A percentile compares a stretch with the other conserved stretches of the same genome.
Conservation (phyloP, 2,797 vertebrate genomes). For the Tokudaia tokunoshimensis region DNA sequence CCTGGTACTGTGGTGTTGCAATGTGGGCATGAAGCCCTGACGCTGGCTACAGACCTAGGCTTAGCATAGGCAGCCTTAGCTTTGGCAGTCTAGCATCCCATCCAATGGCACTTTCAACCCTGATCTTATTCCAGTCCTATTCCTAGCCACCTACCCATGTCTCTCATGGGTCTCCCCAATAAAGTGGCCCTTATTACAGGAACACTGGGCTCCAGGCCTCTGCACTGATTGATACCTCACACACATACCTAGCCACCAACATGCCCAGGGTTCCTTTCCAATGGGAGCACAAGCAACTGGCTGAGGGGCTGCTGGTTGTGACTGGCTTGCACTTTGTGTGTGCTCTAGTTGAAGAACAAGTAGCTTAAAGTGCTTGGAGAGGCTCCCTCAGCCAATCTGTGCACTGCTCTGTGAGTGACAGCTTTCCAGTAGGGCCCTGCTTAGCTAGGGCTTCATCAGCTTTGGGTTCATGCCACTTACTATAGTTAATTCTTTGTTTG, state of each 20-base stretch:
- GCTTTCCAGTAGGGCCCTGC: not conserved
- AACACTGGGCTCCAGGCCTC: not conserved
- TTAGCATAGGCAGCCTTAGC: not conserved
- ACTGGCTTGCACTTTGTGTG: not conserved
- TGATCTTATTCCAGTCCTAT: not conserved
- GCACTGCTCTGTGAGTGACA: not conserved
- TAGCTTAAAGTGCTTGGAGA: not conserved
- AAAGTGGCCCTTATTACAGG: not conserved
- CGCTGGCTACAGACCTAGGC: not conserved
- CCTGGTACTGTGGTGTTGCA: no score
- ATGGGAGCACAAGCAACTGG: no score
- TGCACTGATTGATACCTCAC: no score
- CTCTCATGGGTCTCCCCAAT: not conserved
- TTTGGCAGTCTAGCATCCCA: not conserved
- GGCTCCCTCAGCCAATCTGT: not conserved
- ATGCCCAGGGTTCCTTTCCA: not conserved
- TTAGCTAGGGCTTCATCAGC: not conserved
- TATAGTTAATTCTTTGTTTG: not conserved
- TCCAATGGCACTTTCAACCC: not conserved
- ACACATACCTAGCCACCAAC: not conserved
- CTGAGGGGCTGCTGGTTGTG: not conserved
- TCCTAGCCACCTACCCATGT: not conserved
- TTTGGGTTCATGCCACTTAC: rapidly evolving
- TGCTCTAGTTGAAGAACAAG: not conserved
- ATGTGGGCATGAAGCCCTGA: not conserved